These are phyloP conservation scores for Platysternon megacephalum DNA, from an alignment of 2,113 vertebrate species.

Conservation along the genomic window DNA sequence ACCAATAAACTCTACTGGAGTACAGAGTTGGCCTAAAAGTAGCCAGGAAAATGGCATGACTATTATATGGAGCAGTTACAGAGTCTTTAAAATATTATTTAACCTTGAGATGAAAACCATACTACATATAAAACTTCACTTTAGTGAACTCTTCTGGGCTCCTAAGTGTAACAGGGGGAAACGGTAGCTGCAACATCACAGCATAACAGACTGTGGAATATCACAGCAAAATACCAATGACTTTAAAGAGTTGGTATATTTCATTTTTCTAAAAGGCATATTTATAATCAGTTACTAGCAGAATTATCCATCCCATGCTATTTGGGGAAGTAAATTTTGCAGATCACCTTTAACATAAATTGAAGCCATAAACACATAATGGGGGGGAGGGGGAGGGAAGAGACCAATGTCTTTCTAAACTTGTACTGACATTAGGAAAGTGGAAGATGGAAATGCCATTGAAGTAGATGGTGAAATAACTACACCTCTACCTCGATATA, in stretches of 20 bases:
- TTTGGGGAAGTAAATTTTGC: background rate
- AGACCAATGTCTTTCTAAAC: background rate
- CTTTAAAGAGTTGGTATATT: too few relatives aligned
- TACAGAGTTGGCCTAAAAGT: background rate
- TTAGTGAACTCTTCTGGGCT: background rate
- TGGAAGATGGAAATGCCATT: fast-evolving
- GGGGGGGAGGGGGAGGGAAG: background rate
- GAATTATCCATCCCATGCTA: background rate
- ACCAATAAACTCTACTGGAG: background rate
- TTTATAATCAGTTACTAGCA: background rate
- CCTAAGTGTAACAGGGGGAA: background rate
- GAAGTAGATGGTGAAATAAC: background rate
- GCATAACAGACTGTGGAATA: too few relatives aligned
- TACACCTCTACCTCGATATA: too few relatives aligned
- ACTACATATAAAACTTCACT: background rate
- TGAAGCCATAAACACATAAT: background rate
- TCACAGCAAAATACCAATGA: background rate
- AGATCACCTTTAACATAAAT: background rate
- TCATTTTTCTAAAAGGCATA: background rate
- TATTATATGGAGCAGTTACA: background rate
- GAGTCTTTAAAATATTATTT: background rate
- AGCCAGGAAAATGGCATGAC: background rate
- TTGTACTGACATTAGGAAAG: background rate
- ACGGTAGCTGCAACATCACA: background rate
- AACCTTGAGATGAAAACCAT: background rate